Evolutionary conservation across 1,140 invertebrate species (phyloP).

Genomic region (Idris sp.): DNA sequence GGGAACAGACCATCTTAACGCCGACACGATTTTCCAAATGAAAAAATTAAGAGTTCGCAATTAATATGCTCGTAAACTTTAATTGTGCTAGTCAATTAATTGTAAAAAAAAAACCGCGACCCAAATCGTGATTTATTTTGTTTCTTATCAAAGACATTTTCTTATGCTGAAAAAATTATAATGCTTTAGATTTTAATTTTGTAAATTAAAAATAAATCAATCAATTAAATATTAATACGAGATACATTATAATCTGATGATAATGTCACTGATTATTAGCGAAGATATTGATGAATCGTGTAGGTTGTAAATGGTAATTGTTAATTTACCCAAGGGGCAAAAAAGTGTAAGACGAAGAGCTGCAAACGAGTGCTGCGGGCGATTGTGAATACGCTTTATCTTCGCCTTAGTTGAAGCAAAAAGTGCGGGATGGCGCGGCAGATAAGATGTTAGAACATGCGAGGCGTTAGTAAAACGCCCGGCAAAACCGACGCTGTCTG

Average conservation of each 20-base stretch:
- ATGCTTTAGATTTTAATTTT: constrained; percentile 5
- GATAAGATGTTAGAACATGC: constrained; percentile 74
- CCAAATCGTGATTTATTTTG: constrained; percentile 16
- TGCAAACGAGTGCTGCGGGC: constrained; percentile 48
- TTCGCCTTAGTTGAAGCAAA: constrained; percentile 58
- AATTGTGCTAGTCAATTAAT: constrained; percentile 50
- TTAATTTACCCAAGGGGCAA: constrained; percentile 52
- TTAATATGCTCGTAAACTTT: constrained; percentile 58
- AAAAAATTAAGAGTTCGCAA: constrained; percentile 57
- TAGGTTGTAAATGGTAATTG: constrained; percentile 48
- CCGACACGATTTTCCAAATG: constrained; percentile 48
- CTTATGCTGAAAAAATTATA: neutral
- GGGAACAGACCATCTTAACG: constrained; percentile 24
- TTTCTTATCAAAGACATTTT: neutral
- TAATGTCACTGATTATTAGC: constrained; percentile 28
- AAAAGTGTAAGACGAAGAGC: constrained; percentile 51
- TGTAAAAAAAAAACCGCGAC: constrained; percentile 4
- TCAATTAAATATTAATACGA: constrained; percentile 8
- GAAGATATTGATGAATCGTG: constrained; percentile 34
- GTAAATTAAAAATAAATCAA: constrained; percentile 2
- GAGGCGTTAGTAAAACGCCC: constrained; percentile 70
- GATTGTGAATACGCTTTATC: constrained; percentile 60
- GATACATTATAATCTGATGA: constrained; percentile 25
- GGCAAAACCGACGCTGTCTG: constrained; percentile 48
- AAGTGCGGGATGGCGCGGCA: constrained; percentile 67